A percentile compares a stretch with the other conserved stretches of the same genome.
Evolutionary conservation across 1,140 invertebrate genomes (phyloP).

Genomic region (Lineus longissimus): DNA sequence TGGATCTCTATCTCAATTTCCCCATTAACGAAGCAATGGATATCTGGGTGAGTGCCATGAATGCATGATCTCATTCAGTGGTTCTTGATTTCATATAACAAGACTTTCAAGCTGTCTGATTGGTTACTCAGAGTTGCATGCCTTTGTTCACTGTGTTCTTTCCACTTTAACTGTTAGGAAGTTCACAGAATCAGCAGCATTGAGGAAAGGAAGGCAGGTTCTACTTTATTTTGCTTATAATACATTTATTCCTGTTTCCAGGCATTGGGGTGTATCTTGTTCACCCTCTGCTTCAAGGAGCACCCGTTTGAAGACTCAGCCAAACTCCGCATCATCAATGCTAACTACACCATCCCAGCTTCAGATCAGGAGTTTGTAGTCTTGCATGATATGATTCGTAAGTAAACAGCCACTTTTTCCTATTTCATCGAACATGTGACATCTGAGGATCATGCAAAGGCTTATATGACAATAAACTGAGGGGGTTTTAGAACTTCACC

Average conservation of each 20-base stretch:
- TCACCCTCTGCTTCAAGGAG: slow-evolving; percentile 82
- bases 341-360: slow-evolving; percentile 82
- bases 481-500: no score
- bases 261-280: slow-evolving; percentile 93
- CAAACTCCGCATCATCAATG: slow-evolving; percentile 92
- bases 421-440: slow-evolving; percentile 4
- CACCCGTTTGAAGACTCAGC: slow-evolving; percentile 98
- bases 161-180: no score
- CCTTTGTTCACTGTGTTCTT: no score
- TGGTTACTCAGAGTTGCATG: no score
- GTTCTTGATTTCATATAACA: no score
- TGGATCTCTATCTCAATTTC: slow-evolving; percentile 96
- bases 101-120: no score
- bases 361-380: slow-evolving; percentile 74
- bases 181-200: no score
- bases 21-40: slow-evolving; percentile 80
- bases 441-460: not conserved
- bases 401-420: slow-evolving; percentile 49
- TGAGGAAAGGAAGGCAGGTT: no score
- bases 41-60: slow-evolving; percentile 71
- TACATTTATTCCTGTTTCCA: no score
- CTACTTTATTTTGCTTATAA: no score
- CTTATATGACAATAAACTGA: slow-evolving; percentile 1
- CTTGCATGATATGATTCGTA: slow-evolving; percentile 87
- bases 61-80: no score